Evolutionary conservation across 2,797 vertebrate species (phyloP).

Genomic region (Tokudaia muenninki): DNA sequence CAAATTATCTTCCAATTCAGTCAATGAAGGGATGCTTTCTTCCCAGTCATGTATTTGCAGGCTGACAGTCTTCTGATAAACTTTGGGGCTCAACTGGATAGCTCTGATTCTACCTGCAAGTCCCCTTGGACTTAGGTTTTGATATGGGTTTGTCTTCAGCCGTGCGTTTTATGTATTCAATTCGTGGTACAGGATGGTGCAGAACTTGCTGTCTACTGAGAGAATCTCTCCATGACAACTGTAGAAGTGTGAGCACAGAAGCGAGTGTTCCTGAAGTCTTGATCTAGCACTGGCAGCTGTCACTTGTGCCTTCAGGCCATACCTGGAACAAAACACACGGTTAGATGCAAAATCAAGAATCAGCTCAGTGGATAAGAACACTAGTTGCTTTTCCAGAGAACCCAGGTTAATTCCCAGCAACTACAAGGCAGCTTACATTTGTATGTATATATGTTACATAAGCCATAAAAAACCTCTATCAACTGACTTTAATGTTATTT

Average conservation of each 20-base stretch:
- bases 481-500: background rate
- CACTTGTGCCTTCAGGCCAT: background rate
- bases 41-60: background rate
- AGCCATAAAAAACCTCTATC: background rate
- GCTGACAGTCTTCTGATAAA: background rate
- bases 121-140: background rate
- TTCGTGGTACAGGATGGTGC: background rate
- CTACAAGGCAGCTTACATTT: background rate
- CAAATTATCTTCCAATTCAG: background rate
- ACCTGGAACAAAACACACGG: background rate
- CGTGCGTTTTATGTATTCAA: background rate
- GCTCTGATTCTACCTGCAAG: background rate
- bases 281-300: accelerated
- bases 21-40: background rate
- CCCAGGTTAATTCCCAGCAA: background rate
- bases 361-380: background rate
- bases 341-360: background rate
- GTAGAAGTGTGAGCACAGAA: background rate
- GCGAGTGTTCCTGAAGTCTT: background rate
- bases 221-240: background rate
- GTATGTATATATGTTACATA: no score
- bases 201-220: background rate
- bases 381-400: background rate
- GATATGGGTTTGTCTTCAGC: background rate
- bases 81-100: background rate